A percentile compares a stretch with the other conserved stretches of the same genome.
Evolutionary conservation across 2,113 vertebrate species (phyloP).

Genomic region (Nothobranchius furzeri): DNA sequence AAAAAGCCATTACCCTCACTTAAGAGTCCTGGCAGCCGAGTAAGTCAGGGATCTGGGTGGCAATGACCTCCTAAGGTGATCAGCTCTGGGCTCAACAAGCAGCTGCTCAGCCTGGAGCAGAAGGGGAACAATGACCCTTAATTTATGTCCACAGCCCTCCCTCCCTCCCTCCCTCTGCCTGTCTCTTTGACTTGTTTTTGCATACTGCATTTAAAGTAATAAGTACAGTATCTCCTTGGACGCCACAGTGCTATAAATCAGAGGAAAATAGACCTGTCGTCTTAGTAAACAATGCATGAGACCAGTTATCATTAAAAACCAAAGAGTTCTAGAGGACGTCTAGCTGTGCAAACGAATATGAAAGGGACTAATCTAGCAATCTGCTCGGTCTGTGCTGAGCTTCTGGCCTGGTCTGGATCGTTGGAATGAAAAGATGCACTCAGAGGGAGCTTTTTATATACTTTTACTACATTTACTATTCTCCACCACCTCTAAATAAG

Average conservation of each 20-base stretch:
- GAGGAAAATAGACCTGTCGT: conserved; percentile 78
- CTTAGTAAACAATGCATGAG: conserved; percentile 72
- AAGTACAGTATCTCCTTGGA: conserved; percentile 79
- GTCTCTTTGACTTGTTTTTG: conserved; percentile 70
- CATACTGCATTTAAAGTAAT: conserved; percentile 77
- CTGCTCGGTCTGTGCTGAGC: conserved; percentile 40
- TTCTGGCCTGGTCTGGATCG: conserved; percentile 6
- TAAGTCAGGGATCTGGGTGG: conserved; percentile 31
- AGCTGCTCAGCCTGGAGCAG: conserved; percentile 56
- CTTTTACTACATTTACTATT: conserved; percentile 25
- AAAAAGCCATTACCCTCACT: conserved; percentile 50
- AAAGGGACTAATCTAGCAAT: conserved; percentile 34
- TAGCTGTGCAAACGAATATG: conserved; percentile 68
- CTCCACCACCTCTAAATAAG: conserved; percentile 4
- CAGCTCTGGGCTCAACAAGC: conserved; percentile 58
- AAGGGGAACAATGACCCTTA: conserved; percentile 65
- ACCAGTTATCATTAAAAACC: conserved; percentile 78
- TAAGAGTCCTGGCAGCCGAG: conserved; percentile 44
- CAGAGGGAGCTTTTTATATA: conserved; percentile 5
- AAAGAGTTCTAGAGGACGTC: conserved; percentile 49
- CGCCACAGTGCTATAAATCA: conserved; percentile 77
- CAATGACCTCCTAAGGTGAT: conserved; percentile 69
- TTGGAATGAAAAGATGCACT: conserved; percentile 6
- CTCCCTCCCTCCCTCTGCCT: conserved; percentile 32
- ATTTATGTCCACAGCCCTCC: conserved; percentile 58